phyloP scores from a whole-genome alignment of 2,113 vertebrate genomes.

The Heptranchias perlo region DNA sequence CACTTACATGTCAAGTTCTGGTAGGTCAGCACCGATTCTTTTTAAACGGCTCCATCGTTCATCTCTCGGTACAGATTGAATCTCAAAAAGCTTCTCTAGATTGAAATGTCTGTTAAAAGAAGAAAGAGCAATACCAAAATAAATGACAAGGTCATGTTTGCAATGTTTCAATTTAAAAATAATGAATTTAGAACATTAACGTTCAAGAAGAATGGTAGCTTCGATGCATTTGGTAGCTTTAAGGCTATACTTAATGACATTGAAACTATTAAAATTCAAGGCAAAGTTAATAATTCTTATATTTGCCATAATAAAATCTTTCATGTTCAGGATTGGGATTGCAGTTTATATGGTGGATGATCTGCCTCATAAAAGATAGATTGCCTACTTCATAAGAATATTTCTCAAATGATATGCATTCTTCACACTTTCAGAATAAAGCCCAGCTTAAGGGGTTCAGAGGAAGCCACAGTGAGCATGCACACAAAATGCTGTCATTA shows the following conservation, averaged over 20 bases:
- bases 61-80: constrained; percentile 58
- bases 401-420: no score
- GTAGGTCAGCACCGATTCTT: constrained; percentile 62
- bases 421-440: no score
- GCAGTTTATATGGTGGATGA: no score
- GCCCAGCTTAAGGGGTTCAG: no score
- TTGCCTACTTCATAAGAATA: no score
- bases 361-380: no score
- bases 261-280: background rate
- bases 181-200: background rate
- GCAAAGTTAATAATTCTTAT: background rate
- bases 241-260: background rate
- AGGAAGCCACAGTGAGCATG: no score
- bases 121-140: background rate
- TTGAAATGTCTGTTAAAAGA: constrained; percentile 59
- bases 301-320: no score
- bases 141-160: background rate
- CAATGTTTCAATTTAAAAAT: background rate
- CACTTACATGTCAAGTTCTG: constrained; percentile 73
- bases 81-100: constrained; percentile 70
- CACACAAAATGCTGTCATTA: no score
- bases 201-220: background rate
- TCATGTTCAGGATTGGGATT: no score
- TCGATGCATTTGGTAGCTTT: background rate
- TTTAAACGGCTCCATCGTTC: constrained; percentile 66